Base-by-base conservation (phyloP, 2,113 vertebrate species). In the Rhabdornis inornatus region DNA sequence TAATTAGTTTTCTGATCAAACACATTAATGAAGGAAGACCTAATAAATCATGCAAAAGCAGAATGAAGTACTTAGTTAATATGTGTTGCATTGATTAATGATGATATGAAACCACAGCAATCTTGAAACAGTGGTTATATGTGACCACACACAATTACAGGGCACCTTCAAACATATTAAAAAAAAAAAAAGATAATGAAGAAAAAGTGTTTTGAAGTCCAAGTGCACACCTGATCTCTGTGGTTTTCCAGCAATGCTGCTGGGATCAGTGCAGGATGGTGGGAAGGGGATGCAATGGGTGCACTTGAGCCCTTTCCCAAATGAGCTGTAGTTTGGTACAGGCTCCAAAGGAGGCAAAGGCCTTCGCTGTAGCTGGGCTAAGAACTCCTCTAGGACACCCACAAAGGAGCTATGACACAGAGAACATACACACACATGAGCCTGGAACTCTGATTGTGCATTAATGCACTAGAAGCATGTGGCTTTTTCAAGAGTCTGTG, bases 1-100 rank as follows among this genome's bases (percentile, higher is more conserved):
- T 97, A 98, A 98, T 98, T 97, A 97, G 96, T 97, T 98, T 98
- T 96, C 95, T 97, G 95, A 97, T 98, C 97, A 98, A 98, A 97
- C 78, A 97, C 91, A 93, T 97, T 98, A 98, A 97, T 93, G 95
- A 97, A 97, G 89, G 83, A 89, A 97, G 91, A 91, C 69, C 61
- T 96, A 97, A 98, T 97, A 97, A 97, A 97, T 98, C 96, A 98
- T 95, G 96, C 92, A 83, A 72, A 65, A 96, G 93, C 87, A 95
- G 81, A 97, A 95, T 0, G 16, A 96, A 97, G 88, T 74, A 81
- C 87, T 98, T 98, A 95, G 97, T 98, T 98, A 98, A 97, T 97
- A 97, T 70, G 78, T 96, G 87, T 95, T 98, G 47, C 76, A 81
- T 89, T 98, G 97, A 98, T 96, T 97, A 96, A 97, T 94, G 74